These are phyloP conservation scores for Hoplodrina ambigua DNA, from an alignment of 2,888 invertebrate species.

Conservation along the genomic window DNA sequence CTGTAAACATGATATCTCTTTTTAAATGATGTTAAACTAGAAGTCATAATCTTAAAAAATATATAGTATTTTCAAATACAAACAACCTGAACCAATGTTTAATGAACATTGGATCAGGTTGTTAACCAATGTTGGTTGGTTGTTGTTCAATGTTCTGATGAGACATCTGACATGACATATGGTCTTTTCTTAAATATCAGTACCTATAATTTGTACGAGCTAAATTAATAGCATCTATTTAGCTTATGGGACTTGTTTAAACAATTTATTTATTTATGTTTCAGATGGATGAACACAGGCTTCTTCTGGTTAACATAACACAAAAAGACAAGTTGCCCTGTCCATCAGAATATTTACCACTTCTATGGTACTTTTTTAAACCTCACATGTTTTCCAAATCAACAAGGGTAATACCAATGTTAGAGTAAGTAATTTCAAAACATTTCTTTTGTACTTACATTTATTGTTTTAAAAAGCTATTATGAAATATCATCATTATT, in stretches of 20 bases:
- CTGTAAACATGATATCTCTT: too few relatives aligned
- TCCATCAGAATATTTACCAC: slow-evolving; percentile 89
- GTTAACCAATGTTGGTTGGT: too few relatives aligned
- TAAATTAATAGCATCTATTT: too few relatives aligned
- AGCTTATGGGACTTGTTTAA: background rate
- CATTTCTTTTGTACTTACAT: background rate
- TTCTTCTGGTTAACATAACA: slow-evolving; percentile 92
- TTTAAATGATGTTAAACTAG: background rate
- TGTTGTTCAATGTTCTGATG: too few relatives aligned
- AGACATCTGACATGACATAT: too few relatives aligned
- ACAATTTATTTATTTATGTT: slow-evolving; percentile 49
- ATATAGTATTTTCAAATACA: too few relatives aligned
- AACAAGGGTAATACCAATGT: slow-evolving; percentile 92
- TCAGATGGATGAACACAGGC: slow-evolving; percentile 88
- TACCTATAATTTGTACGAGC: too few relatives aligned
- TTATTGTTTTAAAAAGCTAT: background rate
- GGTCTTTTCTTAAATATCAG: too few relatives aligned
- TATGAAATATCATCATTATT: background rate
- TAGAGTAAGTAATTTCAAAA: slow-evolving; percentile 92
- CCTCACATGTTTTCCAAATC: slow-evolving; percentile 91
- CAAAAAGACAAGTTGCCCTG: slow-evolving; percentile 91
- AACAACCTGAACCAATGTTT: too few relatives aligned
- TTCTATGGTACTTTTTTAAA: slow-evolving; percentile 93
- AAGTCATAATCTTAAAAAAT: background rate
- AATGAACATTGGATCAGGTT: too few relatives aligned